Percentiles rank a stretch among this genome's conserved stretches.
These are phyloP conservation scores for Pluvialis apricaria DNA, from an alignment of 2,113 vertebrate genomes.

Conservation along the genomic window DNA sequence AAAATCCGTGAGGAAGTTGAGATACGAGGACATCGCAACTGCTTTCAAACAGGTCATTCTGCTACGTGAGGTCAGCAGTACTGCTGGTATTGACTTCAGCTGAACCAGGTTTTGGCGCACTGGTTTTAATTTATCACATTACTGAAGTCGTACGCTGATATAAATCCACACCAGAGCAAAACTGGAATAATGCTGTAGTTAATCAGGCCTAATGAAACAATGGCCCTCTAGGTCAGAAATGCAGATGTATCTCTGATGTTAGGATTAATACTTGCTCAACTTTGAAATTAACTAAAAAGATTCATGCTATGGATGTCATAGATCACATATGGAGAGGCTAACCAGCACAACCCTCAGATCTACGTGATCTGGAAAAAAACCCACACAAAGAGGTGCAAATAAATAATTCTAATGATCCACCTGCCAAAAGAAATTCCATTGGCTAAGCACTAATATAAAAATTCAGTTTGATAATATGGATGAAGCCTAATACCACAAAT, in stretches of 20 bases:
- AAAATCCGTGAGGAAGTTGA: neutral
- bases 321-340: neutral
- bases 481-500: neutral
- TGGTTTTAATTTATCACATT: conserved; percentile 34
- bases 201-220: conserved; percentile 31
- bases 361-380: neutral
- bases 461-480: neutral
- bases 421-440: neutral
- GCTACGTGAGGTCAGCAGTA: neutral
- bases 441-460: neutral
- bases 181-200: neutral
- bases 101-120: neutral
- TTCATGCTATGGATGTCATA: neutral
- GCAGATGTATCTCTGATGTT: conserved; percentile 24
- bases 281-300: conserved; percentile 18
- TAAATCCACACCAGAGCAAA: conserved; percentile 5
- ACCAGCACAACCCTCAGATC: neutral
- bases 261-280: neutral
- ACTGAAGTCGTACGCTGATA: neutral
- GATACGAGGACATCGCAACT: neutral
- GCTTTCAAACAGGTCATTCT: neutral
- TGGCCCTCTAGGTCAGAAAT: conserved; percentile 27
- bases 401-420: neutral
- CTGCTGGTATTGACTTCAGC: neutral
- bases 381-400: neutral